A percentile compares a stretch with the other conserved stretches of the same genome.
phyloP scores from a whole-genome alignment of 2,797 vertebrate genomes.

The Prionace glauca region DNA sequence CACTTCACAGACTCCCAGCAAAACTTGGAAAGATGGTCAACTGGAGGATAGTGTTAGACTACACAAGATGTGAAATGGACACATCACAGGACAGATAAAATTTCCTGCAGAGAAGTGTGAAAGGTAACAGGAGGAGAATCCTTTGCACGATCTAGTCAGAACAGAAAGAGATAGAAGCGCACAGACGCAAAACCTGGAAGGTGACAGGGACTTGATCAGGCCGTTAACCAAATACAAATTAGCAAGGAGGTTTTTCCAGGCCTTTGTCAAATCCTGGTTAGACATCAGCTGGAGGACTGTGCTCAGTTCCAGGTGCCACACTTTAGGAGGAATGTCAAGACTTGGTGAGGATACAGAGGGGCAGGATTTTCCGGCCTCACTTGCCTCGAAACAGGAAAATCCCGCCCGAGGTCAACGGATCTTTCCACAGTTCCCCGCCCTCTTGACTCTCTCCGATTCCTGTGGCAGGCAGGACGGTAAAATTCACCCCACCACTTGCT shows the following conservation, averaged over 20 bases:
- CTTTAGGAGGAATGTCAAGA: neutral
- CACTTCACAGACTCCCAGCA: neutral
- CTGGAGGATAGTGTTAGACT: neutral
- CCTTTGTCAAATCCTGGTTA: neutral
- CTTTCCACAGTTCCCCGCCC: too few relatives aligned
- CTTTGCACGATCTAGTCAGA: neutral
- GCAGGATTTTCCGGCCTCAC: neutral
- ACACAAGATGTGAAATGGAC: neutral
- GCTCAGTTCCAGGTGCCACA: neutral
- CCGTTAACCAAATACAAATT: neutral
- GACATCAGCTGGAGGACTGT: neutral
- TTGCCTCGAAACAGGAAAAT: too few relatives aligned
- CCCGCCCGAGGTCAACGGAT: too few relatives aligned
- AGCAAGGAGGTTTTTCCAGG: neutral
- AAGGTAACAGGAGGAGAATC: neutral
- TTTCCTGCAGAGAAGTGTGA: neutral
- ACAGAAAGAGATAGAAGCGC: neutral
- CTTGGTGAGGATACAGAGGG: neutral
- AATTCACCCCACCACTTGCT: too few relatives aligned
- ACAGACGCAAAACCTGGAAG: neutral
- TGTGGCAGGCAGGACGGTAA: too few relatives aligned
- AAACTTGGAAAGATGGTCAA: neutral
- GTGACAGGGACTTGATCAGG: neutral
- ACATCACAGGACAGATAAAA: neutral
- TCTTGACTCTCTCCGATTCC: too few relatives aligned